These are phyloP conservation scores for Germaria angustata DNA, from an alignment of 2,888 invertebrate species.

Conservation along the genomic window DNA sequence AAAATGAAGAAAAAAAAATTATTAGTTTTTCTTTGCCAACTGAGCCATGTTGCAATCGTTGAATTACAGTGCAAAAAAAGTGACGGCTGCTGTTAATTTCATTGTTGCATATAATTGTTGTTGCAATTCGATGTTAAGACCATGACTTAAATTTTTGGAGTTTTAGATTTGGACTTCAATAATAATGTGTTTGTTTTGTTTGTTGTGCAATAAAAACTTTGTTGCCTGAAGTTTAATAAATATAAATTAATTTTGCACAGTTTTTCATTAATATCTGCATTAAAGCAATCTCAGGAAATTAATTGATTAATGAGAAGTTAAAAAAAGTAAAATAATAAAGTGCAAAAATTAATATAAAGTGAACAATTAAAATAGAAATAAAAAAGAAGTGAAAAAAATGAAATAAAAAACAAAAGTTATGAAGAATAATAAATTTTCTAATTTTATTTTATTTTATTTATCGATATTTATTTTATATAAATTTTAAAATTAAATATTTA, in stretches of 20 bases:
- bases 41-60: constrained; percentile 30
- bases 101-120: constrained; percentile 25
- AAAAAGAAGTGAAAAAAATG: not conserved
- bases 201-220: not conserved
- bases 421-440: no score
- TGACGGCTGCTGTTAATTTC: constrained; percentile 12
- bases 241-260: not conserved
- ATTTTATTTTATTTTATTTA: no score
- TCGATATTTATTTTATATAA: no score
- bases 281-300: not conserved
- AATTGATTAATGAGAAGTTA: no score
- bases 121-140: not conserved
- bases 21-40: not conserved
- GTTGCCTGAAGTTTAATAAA: not conserved
- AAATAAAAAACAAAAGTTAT: not conserved
- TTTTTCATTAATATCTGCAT: constrained; percentile 19
- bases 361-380: not conserved
- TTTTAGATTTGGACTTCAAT: constrained; percentile 20
- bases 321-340: not conserved
- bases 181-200: not conserved
- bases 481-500: no score
- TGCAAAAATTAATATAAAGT: no score
- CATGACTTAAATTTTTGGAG: constrained; percentile 39
- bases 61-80: constrained; percentile 6
- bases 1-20: not conserved